Evolutionary conservation across 1,140 invertebrate genomes (phyloP).

Genomic region (Nautilus pompilius): DNA sequence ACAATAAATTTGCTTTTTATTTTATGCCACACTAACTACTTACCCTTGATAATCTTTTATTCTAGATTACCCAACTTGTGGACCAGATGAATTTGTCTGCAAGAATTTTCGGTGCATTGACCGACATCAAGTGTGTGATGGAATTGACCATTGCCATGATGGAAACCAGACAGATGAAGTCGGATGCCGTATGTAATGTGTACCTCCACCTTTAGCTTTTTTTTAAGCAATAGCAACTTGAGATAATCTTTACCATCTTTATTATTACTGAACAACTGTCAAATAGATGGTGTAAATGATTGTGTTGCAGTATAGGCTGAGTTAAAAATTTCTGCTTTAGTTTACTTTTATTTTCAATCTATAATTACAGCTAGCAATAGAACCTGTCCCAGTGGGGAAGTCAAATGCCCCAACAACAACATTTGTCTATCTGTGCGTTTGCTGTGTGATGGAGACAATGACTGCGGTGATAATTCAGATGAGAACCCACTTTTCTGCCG

Average conservation of each 20-base stretch:
- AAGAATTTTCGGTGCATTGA: constrained; percentile 63
- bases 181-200: constrained; percentile 45
- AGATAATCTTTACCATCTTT: no score
- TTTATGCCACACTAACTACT: not conserved
- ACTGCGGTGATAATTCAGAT: constrained; percentile 92
- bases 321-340: not conserved
- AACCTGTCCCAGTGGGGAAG: constrained; percentile 29
- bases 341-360: no score
- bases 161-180: constrained; percentile 42
- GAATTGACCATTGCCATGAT: constrained; percentile 85
- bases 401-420: constrained; percentile 45
- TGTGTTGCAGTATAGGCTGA: not conserved
- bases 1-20: not conserved
- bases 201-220: no score
- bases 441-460: constrained; percentile 68
- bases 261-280: no score
- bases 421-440: constrained; percentile 37
- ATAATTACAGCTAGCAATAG: not conserved
- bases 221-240: no score
- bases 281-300: not conserved
- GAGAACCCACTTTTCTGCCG: constrained; percentile 91
- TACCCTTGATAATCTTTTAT: constrained; percentile 40
- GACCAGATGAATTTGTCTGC: constrained; percentile 38
- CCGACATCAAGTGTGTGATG: constrained; percentile 58
- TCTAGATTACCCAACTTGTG: constrained; percentile 76